Evolutionary conservation across 2,113 vertebrate genomes (phyloP).

Genomic region (Nothoprocta perdicaria): DNA sequence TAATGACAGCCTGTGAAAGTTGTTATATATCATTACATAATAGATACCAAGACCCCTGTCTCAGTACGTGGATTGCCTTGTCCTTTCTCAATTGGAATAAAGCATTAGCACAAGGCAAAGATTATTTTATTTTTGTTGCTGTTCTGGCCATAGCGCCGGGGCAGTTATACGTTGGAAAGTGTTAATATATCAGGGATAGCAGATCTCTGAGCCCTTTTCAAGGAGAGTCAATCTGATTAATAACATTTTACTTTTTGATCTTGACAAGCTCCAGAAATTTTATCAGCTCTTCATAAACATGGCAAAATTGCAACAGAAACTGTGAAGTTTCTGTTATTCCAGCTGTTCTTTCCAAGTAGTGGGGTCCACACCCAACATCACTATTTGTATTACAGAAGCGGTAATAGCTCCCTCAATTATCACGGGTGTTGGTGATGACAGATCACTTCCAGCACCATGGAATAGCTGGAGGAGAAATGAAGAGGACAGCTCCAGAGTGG

Average conservation of each 20-base stretch:
- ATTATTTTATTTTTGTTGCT: not conserved
- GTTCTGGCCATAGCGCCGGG: not conserved
- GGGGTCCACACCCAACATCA: not conserved
- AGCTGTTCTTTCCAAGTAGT: not conserved
- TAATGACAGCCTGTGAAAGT: constrained; percentile 5
- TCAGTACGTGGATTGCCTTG: not conserved
- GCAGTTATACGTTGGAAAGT: not conserved
- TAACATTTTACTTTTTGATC: not conserved
- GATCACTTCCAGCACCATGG: not conserved
- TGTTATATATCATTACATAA: constrained; percentile 38
- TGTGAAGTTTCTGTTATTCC: not conserved
- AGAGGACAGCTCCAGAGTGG: not conserved
- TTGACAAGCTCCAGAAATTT: not conserved
- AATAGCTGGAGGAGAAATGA: not conserved
- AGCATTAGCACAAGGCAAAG: not conserved
- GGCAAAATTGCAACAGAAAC: not conserved
- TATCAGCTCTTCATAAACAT: not conserved
- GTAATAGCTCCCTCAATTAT: not conserved
- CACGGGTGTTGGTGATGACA: not conserved
- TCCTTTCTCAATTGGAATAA: constrained; percentile 25
- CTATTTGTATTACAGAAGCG: not conserved
- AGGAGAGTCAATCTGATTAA: not conserved
- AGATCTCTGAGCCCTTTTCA: not conserved
- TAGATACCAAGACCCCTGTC: not conserved
- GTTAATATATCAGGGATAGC: not conserved